Percentiles rank a stretch among this genome's conserved stretches.
Evolutionary conservation across 2,797 vertebrate species (phyloP).

Genomic region (Thamnophis elegans): DNA sequence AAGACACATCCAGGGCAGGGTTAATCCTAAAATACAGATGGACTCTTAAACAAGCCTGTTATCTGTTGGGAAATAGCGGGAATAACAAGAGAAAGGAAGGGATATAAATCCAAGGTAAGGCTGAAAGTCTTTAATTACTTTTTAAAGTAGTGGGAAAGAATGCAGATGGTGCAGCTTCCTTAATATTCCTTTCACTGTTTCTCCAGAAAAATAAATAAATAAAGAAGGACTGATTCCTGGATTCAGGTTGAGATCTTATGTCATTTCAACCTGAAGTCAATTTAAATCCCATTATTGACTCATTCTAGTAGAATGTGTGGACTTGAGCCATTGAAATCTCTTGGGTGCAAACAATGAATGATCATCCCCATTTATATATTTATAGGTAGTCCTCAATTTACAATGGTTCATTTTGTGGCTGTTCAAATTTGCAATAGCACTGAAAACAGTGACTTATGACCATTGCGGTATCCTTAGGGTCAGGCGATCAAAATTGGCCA

Average conservation of each 20-base stretch:
- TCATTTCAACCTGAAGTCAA: not conserved
- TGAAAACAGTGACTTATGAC: not conserved
- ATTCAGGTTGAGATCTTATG: not conserved
- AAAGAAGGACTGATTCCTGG: not conserved
- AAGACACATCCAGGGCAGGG: not conserved
- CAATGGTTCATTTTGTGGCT: not conserved
- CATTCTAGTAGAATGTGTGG: not conserved
- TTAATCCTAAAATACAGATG: not conserved
- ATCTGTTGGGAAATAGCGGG: not conserved
- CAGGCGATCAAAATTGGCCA: not conserved
- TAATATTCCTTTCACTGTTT: not conserved
- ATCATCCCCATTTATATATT: not conserved
- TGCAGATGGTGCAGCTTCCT: not conserved
- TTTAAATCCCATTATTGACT: not conserved
- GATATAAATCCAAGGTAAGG: not conserved
- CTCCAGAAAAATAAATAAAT: not conserved
- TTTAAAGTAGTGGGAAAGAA: not conserved
- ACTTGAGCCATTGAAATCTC: not conserved
- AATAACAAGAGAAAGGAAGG: not conserved
- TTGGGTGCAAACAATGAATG: not conserved
- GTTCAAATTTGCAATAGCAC: not conserved
- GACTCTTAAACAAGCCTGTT: not conserved
- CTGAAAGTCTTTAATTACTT: slow-evolving; percentile 7
- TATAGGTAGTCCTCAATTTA: not conserved
- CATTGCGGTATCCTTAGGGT: too few relatives aligned